Evolutionary conservation across 2,797 vertebrate genomes (phyloP).

Genomic region (Carcharodon carcharias): DNA sequence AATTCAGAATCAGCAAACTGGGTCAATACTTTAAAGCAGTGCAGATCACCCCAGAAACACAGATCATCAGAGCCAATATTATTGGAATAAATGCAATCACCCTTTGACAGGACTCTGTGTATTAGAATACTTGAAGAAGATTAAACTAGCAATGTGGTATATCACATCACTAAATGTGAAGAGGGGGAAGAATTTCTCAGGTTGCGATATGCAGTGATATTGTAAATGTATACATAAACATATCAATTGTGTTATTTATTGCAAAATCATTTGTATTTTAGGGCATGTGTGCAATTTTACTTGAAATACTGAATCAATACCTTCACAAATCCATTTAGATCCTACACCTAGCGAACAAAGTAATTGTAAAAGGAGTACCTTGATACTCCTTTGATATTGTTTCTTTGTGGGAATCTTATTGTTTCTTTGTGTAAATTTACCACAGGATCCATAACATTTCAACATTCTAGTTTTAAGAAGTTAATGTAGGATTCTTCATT

Average conservation of each 20-base stretch:
- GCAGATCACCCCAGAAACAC: not conserved
- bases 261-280: constrained; percentile 4
- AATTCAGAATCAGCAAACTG: not conserved
- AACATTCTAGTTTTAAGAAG: not conserved
- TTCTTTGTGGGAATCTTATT: not conserved
- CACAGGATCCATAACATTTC: not conserved
- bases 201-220: not conserved
- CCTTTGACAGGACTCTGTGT: not conserved
- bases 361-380: not conserved
- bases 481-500: not conserved
- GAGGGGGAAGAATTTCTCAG: not conserved
- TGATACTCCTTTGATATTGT: not conserved
- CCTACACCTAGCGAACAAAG: not conserved
- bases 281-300: not conserved
- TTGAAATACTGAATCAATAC: not conserved
- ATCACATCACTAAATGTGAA: not conserved
- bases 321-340: not conserved
- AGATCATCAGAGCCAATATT: not conserved
- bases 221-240: not conserved
- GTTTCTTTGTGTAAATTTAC: not conserved
- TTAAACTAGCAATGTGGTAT: not conserved
- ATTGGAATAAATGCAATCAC: not conserved
- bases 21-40: not conserved
- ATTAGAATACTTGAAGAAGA: not conserved
- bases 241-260: not conserved